Conservation (phyloP, 2,113 vertebrate genomes). For the Axis porcinus region DNA sequence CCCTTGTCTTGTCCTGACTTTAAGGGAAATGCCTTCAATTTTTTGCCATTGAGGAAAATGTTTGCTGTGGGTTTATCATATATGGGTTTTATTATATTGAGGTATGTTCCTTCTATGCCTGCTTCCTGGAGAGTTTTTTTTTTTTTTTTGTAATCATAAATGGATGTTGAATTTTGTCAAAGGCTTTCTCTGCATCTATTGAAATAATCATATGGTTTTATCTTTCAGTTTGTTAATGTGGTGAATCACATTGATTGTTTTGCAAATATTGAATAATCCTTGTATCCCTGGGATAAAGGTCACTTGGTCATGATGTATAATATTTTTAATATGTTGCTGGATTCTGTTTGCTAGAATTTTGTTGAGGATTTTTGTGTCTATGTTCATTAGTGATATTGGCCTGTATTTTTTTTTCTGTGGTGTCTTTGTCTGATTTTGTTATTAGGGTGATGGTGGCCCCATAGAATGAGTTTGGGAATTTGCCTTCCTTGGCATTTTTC, state of each 20-base stretch:
- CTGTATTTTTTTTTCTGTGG: neutral
- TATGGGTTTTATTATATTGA: neutral
- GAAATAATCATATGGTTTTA: neutral
- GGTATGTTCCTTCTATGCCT: neutral
- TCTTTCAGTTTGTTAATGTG: neutral
- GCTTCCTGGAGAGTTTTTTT: neutral
- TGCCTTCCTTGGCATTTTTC: neutral
- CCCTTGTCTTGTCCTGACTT: neutral
- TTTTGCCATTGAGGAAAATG: neutral
- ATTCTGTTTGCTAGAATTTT: neutral
- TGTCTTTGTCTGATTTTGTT: neutral
- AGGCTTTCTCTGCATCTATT: neutral
- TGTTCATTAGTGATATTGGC: neutral
- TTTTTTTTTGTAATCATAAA: neutral
- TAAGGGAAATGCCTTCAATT: neutral
- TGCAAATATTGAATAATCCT: neutral
- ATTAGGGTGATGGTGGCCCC: neutral
- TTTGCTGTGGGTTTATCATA: neutral
- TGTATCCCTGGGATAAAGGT: neutral
- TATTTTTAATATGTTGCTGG: neutral
- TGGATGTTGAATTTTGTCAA: neutral
- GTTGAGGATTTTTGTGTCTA: neutral
- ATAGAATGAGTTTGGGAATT: neutral
- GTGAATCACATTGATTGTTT: neutral
- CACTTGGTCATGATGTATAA: neutral